Evolutionary conservation across 1,140 invertebrate genomes (phyloP).

Genomic region (Caenorhabditis briggsae): DNA sequence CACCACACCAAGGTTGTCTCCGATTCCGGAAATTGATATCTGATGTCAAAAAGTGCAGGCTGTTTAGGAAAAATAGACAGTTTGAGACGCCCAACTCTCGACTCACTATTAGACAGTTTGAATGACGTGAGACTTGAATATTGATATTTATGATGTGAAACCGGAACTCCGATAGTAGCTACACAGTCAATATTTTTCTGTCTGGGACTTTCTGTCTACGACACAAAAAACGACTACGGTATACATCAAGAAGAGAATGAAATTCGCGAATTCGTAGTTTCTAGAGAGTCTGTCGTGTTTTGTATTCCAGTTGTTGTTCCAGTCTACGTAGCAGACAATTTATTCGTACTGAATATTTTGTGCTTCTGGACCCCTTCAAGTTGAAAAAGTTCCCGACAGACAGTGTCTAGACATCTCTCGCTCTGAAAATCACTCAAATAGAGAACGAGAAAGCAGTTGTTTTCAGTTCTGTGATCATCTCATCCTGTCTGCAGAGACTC

Average conservation of each 20-base stretch:
- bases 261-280: not conserved
- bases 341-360: conserved; percentile 19
- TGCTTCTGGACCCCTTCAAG: not conserved
- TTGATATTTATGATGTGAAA: conserved; percentile 3
- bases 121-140: conserved; percentile 21
- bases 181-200: not conserved
- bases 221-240: not conserved
- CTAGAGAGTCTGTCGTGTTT: not conserved
- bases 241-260: conserved; percentile 22
- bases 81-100: not conserved
- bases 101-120: not conserved
- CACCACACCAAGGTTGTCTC: not conserved
- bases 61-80: not conserved
- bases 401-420: conserved; percentile 19
- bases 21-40: conserved; percentile 10
- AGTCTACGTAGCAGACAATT: conserved; percentile 12
- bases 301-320: not conserved
- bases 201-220: not conserved
- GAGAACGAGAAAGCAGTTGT: conserved; percentile 20
- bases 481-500: conserved; percentile 20
- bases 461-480: conserved; percentile 36
- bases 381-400: not conserved
- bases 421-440: conserved; percentile 33
- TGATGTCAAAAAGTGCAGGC: conserved; percentile 24
- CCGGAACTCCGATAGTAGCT: not conserved